Percentiles rank a stretch among this genome's conserved stretches.
phyloP scores from a whole-genome alignment of 2,888 invertebrate genomes.

The Perithous albicinctus region DNA sequence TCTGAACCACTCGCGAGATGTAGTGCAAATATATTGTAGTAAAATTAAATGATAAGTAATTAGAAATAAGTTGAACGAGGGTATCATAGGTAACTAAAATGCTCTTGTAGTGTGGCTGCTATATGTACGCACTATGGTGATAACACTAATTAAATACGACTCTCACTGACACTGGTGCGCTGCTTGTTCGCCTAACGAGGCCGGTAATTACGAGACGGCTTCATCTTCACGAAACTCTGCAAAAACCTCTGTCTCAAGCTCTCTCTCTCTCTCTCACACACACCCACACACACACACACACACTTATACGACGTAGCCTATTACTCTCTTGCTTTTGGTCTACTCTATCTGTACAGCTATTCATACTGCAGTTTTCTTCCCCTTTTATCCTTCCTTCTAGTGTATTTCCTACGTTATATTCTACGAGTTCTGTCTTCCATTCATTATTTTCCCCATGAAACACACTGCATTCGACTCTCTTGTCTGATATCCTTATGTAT shows the following conservation, averaged over 20 bases:
- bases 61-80: constrained; percentile 62
- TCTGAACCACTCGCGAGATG: constrained; percentile 15
- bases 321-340: constrained; percentile 74
- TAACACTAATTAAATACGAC: constrained; percentile 84
- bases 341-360: constrained; percentile 30
- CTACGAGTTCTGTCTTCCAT: background rate
- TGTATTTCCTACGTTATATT: constrained; percentile 17
- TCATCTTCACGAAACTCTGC: constrained; percentile 82
- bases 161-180: constrained; percentile 76
- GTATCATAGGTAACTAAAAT: constrained; percentile 55
- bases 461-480: constrained; percentile 1
- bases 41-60: constrained; percentile 48
- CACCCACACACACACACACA: too few relatives aligned
- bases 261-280: constrained; percentile 57
- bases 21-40: constrained; percentile 22
- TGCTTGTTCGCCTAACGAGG: constrained; percentile 82
- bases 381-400: constrained; percentile 12
- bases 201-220: constrained; percentile 84
- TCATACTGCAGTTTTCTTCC: constrained; percentile 23
- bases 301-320: constrained; percentile 72
- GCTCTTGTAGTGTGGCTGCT: constrained; percentile 66
- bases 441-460: background rate
- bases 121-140: constrained; percentile 74
- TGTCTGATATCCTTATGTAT: background rate
- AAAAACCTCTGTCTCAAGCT: constrained; percentile 75